Base-by-base conservation (phyloP, 2,888 invertebrate genomes). In the Panopea generosa region DNA sequence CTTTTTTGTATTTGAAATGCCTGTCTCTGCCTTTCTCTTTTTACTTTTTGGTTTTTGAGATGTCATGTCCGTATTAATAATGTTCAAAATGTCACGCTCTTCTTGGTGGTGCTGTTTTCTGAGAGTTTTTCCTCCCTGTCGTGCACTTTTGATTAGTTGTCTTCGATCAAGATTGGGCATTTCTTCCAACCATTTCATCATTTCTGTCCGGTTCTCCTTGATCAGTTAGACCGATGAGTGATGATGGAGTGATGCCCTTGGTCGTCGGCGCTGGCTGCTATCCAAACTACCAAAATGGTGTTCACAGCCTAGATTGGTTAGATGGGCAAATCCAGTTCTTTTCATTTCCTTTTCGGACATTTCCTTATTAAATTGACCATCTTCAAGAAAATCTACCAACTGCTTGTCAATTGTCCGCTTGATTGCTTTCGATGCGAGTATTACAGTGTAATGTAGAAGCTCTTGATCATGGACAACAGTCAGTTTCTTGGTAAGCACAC, bases 341-440 rank as follows among this genome's bases (percentile, higher is more conserved):
- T 40, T 40, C 40, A 40, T 14, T 11, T 11, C 40, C 40, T 40
- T 40, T 14, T 40, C 40, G n/a, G n/a, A n/a, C n/a, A n/a, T n/a
- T n/a, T n/a, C n/a, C n/a, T n/a, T n/a, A n/a, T n/a, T n/a, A n/a
- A n/a, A n/a, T n/a, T n/a, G n/a, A n/a, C 83, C 83, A 52, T 66
- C 75, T 29, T 47, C 59, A 11, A 83, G 55, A 45, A 83, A 83
- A 57, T 78, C 80, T 2, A 24, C 53, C 16, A 83, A 43, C 66
- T 83, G 80, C 38, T 72, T 75, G 27, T 72, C 38, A 43, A 69
- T 49, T 1, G 55, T 61, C 24, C 61, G 63, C 4, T 29, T 45
- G 50, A 77, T 60, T 60, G 60, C 22, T 14, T 16, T 26, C 2
- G 45, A 6, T 14, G n/a, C 33, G 7, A 33, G 16, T 56, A 3